Percentiles rank a stretch among this genome's conserved stretches.
Evolutionary conservation across 1,140 invertebrate species (phyloP).

Genomic region (Micrasema minimum): DNA sequence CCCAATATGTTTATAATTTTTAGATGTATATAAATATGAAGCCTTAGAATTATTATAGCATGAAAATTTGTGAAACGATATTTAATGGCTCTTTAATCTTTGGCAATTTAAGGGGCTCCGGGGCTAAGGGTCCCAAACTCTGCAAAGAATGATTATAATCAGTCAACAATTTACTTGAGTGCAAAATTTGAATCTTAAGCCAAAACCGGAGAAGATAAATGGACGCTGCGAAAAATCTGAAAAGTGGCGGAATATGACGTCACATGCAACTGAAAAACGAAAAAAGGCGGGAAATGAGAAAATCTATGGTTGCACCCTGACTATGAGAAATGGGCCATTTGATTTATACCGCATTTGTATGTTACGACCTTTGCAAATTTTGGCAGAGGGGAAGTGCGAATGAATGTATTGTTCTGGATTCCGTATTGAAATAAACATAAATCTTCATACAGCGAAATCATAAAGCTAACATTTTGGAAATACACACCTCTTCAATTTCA

Average conservation of each 20-base stretch:
- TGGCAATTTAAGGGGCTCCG: too few species aligned
- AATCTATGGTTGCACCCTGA: background rate
- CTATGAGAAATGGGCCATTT: background rate
- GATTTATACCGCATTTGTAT: background rate
- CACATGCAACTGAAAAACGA: constrained; percentile 15
- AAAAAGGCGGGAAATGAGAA: constrained; percentile 1
- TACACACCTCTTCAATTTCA: too few species aligned
- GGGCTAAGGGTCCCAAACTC: too few species aligned
- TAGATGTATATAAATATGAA: too few species aligned
- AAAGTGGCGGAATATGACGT: constrained; percentile 17
- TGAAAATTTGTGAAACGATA: too few species aligned
- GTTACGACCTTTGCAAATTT: background rate
- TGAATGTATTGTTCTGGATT: background rate
- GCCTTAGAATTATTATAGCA: too few species aligned
- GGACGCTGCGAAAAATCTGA: background rate
- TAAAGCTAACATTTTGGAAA: too few species aligned
- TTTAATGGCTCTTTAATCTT: too few species aligned
- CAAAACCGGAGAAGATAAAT: constrained; percentile 15
- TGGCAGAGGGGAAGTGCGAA: background rate
- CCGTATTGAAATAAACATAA: too few species aligned
- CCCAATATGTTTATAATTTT: too few species aligned
- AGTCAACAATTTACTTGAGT: constrained; percentile 5
- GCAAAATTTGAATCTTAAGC: background rate
- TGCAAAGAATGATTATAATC: too few species aligned
- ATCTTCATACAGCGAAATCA: too few species aligned